A percentile compares a stretch with the other conserved stretches of the same genome.
Conservation (phyloP, 2,888 invertebrate species). For the Nasonia oneida region DNA sequence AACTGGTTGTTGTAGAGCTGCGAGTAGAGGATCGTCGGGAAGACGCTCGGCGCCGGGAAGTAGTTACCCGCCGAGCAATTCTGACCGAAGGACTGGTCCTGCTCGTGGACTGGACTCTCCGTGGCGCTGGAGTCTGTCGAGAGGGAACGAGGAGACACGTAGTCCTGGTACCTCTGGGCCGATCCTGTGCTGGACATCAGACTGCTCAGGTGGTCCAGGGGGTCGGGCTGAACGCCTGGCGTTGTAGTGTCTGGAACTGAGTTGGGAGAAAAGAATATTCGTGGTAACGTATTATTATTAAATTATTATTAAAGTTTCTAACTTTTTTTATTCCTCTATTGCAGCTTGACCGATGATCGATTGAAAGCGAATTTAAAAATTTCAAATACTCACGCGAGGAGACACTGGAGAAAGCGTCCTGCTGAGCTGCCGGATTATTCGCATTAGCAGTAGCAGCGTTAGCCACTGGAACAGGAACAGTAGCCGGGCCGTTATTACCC, state of each 20-base stretch:
- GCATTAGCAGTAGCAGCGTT: slow-evolving; percentile 69
- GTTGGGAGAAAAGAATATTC: slow-evolving; percentile 68
- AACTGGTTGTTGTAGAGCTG: slow-evolving; percentile 86
- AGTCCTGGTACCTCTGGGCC: slow-evolving; percentile 76
- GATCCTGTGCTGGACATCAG: slow-evolving; percentile 73
- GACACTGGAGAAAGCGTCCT: slow-evolving; percentile 76
- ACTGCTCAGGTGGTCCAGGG: slow-evolving; percentile 76
- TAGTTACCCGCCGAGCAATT: slow-evolving; percentile 81
- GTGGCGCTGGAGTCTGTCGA: slow-evolving; percentile 92
- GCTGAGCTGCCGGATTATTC: slow-evolving; percentile 69
- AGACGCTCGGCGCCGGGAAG: slow-evolving; percentile 84
- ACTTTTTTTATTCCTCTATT: too few relatives aligned
- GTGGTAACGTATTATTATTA: not conserved
- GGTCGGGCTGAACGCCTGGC: slow-evolving; percentile 76
- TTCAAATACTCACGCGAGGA: slow-evolving; percentile 73
- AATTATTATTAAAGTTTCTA: too few relatives aligned
- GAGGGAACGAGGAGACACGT: slow-evolving; percentile 84
- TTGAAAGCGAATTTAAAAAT: too few relatives aligned
- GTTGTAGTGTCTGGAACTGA: slow-evolving; percentile 88
- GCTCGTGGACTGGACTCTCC: slow-evolving; percentile 90
- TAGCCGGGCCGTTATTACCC: slow-evolving; percentile 71
- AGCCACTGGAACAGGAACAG: slow-evolving; percentile 59
- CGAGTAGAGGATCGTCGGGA: slow-evolving; percentile 91
- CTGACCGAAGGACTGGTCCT: slow-evolving; percentile 81
- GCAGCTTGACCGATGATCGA: too few relatives aligned